Evolutionary conservation across 1,140 invertebrate species (phyloP).

Genomic region (Drosophila dunni): DNA sequence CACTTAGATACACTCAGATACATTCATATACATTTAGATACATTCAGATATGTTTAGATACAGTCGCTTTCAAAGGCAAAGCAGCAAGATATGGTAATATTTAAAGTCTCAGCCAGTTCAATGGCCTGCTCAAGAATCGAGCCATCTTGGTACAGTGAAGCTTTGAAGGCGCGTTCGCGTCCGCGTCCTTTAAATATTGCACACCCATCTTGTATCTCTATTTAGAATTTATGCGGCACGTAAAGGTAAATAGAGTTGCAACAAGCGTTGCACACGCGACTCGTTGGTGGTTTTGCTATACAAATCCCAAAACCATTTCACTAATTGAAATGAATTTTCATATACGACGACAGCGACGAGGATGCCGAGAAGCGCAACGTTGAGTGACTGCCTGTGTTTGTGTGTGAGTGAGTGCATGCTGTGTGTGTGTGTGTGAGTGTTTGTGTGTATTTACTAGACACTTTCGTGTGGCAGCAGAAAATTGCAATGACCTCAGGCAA

Average conservation of each 20-base stretch:
- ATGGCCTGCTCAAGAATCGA: slow-evolving; percentile 53
- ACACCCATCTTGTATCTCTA: slow-evolving; percentile 64
- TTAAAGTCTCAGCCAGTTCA: slow-evolving; percentile 57
- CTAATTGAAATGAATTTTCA: slow-evolving; percentile 84
- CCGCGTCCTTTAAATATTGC: slow-evolving; percentile 28
- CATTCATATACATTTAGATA: slow-evolving; percentile 1
- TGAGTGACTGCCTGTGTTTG: slow-evolving; percentile 9
- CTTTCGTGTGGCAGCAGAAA: slow-evolving; percentile 66
- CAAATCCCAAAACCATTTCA: slow-evolving; percentile 83
- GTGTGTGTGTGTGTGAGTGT: slow-evolving; percentile 17
- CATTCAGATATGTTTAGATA: not conserved
- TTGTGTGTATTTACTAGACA: slow-evolving; percentile 50
- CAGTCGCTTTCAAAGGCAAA: slow-evolving; percentile 47
- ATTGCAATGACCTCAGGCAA: slow-evolving; percentile 75
- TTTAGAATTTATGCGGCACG: slow-evolving; percentile 73
- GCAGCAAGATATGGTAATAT: slow-evolving; percentile 26
- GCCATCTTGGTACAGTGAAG: slow-evolving; percentile 15
- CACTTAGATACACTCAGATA: slow-evolving; percentile 3
- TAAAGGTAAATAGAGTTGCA: slow-evolving; percentile 79
- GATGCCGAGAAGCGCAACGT: slow-evolving; percentile 19
- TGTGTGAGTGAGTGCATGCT: slow-evolving; percentile 15
- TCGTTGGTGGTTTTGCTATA: slow-evolving; percentile 60
- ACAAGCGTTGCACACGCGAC: slow-evolving; percentile 66
- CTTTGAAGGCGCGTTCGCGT: slow-evolving; percentile 18
- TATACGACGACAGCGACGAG: slow-evolving; percentile 39